Evolutionary conservation across 2,113 vertebrate species (phyloP), one percentile per base, ranked within the genome.

Genomic region (Corydoras maculifer): DNA sequence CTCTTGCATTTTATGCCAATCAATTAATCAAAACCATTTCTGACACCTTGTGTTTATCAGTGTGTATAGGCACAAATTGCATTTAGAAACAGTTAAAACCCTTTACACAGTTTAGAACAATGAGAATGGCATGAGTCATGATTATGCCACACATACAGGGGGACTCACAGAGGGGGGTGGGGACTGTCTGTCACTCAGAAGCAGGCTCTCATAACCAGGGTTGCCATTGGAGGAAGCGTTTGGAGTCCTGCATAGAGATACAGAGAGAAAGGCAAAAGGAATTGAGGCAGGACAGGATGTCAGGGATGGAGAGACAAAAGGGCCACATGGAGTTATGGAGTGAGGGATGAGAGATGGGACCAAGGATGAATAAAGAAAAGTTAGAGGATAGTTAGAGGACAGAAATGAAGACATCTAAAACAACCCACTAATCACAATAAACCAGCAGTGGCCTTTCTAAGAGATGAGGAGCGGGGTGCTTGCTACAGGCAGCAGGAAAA

Each of bases 211-310:
- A 94, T 92, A 94, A 91, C 87, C 93, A 96, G 78, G 93, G 93
- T 92, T 95, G 93, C 94, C 94, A 96, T 91, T 96, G 93, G 86
- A 96, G 92, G 82, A 95, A 95, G 86, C 92, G 94, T 91, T 95
- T 95, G 87, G 94, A 95, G 90, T 96, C 93, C 94, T 94, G 89
- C 73, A 65, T 77, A 78, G 83, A 85, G 85, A 88, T 66, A 87
- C 85, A 88, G 70, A 88, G 82, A 89, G 83, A 87, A 58, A 74
- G 58, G 32, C 63, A 77, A 71, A 69, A 75, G 72, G 82, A 68
- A 72, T 43, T 32, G 11, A 13, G 65, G 43, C 50, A 29, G 63
- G 57, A 65, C 58, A 32, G 54, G 54, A 57, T 49, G 53, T 49
- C 53, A 12, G 32, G 57, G 48, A 50, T 14, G 29, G 58, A 72